Conservation (phyloP, 2,113 vertebrate genomes). For the Oophaga pumilio region DNA sequence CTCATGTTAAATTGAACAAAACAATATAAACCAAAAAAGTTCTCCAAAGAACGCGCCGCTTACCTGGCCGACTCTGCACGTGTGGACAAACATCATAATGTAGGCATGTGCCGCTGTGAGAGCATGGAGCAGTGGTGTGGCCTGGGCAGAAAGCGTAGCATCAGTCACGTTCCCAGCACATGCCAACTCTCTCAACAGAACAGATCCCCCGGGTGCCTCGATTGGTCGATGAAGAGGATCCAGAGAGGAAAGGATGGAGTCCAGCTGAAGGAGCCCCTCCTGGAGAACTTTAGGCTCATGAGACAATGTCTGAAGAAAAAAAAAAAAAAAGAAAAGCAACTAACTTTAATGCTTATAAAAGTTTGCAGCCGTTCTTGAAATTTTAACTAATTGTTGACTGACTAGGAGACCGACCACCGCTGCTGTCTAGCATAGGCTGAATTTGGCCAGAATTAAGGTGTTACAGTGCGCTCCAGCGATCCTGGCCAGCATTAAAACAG, state of each 20-base stretch:
- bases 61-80: slow-evolving; percentile 93
- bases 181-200: slow-evolving; percentile 88
- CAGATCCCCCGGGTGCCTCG: slow-evolving; percentile 90
- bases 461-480: too few species aligned
- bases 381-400: too few species aligned
- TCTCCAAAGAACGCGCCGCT: slow-evolving; percentile 4
- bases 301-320: slow-evolving; percentile 81
- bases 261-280: slow-evolving; percentile 91
- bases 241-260: slow-evolving; percentile 86
- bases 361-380: too few species aligned
- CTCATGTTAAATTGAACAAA: not conserved
- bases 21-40: not conserved
- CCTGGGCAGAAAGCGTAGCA: slow-evolving; percentile 89
- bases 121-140: slow-evolving; percentile 89
- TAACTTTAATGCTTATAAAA: not conserved
- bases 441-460: too few species aligned
- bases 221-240: slow-evolving; percentile 93
- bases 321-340: not conserved
- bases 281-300: slow-evolving; percentile 94
- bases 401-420: too few species aligned
- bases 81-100: slow-evolving; percentile 98
- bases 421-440: too few species aligned
- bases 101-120: slow-evolving; percentile 94
- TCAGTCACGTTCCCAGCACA: slow-evolving; percentile 87
- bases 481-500: too few species aligned